Conservation (phyloP, 2,888 invertebrate species). For the Sussaba pulchella region DNA sequence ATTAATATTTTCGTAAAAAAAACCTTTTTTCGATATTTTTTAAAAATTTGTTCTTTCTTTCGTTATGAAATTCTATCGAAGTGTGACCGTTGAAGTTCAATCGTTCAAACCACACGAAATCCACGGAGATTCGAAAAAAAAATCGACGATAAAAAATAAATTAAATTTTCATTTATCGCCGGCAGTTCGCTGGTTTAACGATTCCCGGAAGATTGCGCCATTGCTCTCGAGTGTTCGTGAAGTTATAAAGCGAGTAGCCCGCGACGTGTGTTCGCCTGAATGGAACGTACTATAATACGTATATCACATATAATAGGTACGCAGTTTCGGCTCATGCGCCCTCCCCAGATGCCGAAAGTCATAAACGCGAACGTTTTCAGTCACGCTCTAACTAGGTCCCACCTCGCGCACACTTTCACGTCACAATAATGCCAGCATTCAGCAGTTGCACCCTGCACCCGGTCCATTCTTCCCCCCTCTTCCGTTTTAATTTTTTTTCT, state of each 20-base stretch:
- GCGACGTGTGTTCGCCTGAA: slow-evolving; percentile 20
- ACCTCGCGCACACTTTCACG: slow-evolving; percentile 64
- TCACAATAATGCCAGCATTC: slow-evolving; percentile 73
- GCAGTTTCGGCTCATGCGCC: slow-evolving; percentile 40
- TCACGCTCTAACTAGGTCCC: slow-evolving; percentile 75
- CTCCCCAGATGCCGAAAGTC: slow-evolving; percentile 45
- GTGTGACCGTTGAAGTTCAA: too few species aligned
- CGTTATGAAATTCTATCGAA: too few species aligned
- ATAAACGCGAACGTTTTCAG: slow-evolving; percentile 73
- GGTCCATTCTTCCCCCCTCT: slow-evolving; percentile 47
- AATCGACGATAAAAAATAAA: slow-evolving; percentile 11
- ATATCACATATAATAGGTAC: neutral
- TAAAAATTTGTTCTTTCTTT: too few species aligned
- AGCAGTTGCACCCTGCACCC: slow-evolving; percentile 61
- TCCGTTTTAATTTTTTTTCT: neutral
- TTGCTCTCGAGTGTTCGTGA: slow-evolving; percentile 32
- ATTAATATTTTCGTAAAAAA: too few species aligned
- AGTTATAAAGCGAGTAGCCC: slow-evolving; percentile 20
- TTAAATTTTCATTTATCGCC: slow-evolving; percentile 39
- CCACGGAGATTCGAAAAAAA: neutral
- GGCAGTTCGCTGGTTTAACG: slow-evolving; percentile 24
- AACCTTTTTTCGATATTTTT: too few species aligned
- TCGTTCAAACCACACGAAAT: neutral
- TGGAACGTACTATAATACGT: neutral
- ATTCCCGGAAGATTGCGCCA: slow-evolving; percentile 36